phyloP scores from a whole-genome alignment of 2,113 vertebrate species.

The Spizaetus ornatus region DNA sequence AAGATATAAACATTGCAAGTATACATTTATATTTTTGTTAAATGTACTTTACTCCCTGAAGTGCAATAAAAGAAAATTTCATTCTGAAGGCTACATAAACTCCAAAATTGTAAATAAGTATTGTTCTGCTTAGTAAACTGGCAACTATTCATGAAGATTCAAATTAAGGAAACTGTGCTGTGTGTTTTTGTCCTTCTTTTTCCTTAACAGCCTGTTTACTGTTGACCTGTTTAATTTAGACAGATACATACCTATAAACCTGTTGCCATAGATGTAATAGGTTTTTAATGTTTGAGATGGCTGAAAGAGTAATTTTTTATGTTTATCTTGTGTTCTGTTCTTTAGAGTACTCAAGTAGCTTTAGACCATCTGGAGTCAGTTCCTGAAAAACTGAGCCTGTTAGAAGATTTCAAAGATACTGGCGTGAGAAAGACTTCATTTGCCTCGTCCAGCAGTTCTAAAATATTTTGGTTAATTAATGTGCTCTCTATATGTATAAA shows the following conservation, averaged over 20 bases:
- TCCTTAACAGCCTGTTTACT: not conserved
- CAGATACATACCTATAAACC: not conserved
- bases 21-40: no score
- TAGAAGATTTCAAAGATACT: slow-evolving; percentile 83
- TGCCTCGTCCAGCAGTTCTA: slow-evolving; percentile 49
- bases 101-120: no score
- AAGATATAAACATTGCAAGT: no score
- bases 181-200: not conserved
- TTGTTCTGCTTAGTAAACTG: no score
- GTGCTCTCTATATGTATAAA: not conserved
- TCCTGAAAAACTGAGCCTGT: slow-evolving; percentile 84
- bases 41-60: no score
- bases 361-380: slow-evolving; percentile 89
- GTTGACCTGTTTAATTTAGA: not conserved
- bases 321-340: slow-evolving; percentile 50
- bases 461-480: slow-evolving; percentile 27
- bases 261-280: not conserved
- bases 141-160: no score
- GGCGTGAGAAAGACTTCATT: slow-evolving; percentile 76
- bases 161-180: not conserved
- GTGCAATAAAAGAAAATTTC: no score
- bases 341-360: slow-evolving; percentile 84
- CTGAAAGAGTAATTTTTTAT: slow-evolving; percentile 25
- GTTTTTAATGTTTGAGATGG: not conserved
- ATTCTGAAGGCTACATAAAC: no score